Evolutionary conservation across 2,113 vertebrate species (phyloP), one percentile per base, ranked within the genome.

Genomic region (Lepidiolamprologus cunningtoni): DNA sequence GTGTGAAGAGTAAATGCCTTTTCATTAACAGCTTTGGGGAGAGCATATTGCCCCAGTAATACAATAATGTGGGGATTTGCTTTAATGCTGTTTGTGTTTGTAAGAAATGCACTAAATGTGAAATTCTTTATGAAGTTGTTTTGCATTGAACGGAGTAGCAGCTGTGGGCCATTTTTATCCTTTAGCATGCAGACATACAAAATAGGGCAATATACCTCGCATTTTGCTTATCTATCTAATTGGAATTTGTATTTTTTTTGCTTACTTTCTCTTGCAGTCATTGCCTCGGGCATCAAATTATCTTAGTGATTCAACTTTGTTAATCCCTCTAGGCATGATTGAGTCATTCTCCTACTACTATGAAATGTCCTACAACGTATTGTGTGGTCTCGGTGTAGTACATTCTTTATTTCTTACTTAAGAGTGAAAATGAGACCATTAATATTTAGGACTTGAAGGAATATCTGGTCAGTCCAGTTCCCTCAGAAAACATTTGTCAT

Each of bases 261-360:
- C 50, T 84, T 42, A 45, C 13, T 85, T 61, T 54, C 50, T 68
- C 80, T 84, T 85, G 5, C 23, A 79, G 53, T 80, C 37, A 14
- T 57, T 63, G 31, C 87, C 26, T 80, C 28, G 14, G 85, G 85
- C 80, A 63, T 90, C 85, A 86, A n/a, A 88, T 93, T 86, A 92
- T 84, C 45, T 84, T 31, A 55, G 71, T 79, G 87, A 88, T 88
- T 85, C 3, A 55, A 87, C 79, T 88, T 83, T 86, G 58, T 83
- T 68, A 86, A 76, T 45, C 45, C 85, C 80, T 80, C 47, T 7
- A 37, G 85, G 78, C 45, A 73, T 50, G 73, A 90, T 91, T 89
- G 86, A 94, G 85, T 90, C 82, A 85, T 89, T 82, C 57, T 82
- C 80, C 85, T 61, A 58, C 68, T 87, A 90, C 79, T 85, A 53